Base-by-base conservation (phyloP, 2,888 invertebrate genomes). In the Frankliniella intonsa region DNA sequence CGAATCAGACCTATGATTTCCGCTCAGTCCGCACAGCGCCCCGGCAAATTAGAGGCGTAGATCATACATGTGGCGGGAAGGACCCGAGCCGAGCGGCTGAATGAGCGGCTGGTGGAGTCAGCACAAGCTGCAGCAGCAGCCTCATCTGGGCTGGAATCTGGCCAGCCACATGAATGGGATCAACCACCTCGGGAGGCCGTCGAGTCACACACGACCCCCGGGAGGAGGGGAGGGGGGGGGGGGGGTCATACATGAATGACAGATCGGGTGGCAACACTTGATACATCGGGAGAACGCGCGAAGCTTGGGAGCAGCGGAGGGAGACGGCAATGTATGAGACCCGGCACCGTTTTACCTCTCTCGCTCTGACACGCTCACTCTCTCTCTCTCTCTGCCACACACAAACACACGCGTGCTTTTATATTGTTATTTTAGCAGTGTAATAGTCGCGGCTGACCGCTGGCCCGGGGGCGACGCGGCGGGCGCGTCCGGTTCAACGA, bases 201-300 rank as follows among this genome's bases (percentile, higher is more conserved):
- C 38, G 38, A 38, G 38, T 38, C 38, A 38, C 38, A 38, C 38
- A 5, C 38, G 38, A 38, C 38, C 38, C 38, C 38, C 38, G 38
- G 5, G 38, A 38, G 38, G 14, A 14, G 7, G 62, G 7, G 62
- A 62, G 62, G 14, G 62, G 69, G 12, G 69, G 69, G 22, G 22
- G 69, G 69, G n/a, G 25, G 9, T 76, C 69, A 76, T 25, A 22
- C 69, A 76, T 76, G 69, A 76, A 76, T 76, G 69, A 25, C 69
- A 76, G 69, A 76, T 76, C 69, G 25, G 69, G 69, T 76, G 69
- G 69, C 69, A 76, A 76, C 69, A 76, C 25, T 25, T 76, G 69
- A 76, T 76, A 76, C 69, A 22, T 62, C 62, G 69, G 55, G 69
- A 12, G 69, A 76, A 76, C 25, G 69, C 55, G 19, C 19, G 19